Evolutionary conservation across 2,888 invertebrate genomes (phyloP).

Genomic region (Cenopis cana): DNA sequence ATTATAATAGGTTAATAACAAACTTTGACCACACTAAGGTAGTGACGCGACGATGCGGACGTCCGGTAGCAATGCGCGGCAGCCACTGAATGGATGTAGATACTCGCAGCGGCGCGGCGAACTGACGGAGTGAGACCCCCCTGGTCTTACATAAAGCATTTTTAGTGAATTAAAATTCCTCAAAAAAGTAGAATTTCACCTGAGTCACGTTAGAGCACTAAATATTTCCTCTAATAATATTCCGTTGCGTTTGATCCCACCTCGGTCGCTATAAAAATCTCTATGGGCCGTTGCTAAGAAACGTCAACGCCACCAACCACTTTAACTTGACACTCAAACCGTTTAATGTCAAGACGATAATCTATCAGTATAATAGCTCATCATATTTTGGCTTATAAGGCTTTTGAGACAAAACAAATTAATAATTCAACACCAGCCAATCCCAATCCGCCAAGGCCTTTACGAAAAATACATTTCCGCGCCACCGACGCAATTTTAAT

Average conservation of each 20-base stretch:
- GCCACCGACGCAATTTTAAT: too few relatives aligned
- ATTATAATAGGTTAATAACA: too few relatives aligned
- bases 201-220: constrained; percentile 45
- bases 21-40: too few relatives aligned
- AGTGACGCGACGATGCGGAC: too few relatives aligned
- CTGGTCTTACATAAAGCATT: too few relatives aligned
- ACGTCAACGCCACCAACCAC: constrained; percentile 49
- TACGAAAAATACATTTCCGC: constrained; percentile 37
- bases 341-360: constrained; percentile 6
- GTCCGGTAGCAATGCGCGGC: too few relatives aligned
- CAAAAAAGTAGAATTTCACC: background rate
- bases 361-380: constrained; percentile 45
- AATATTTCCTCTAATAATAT: constrained; percentile 50
- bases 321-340: constrained; percentile 4
- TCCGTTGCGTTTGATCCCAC: constrained; percentile 59
- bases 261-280: constrained; percentile 47
- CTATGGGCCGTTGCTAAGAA: constrained; percentile 54
- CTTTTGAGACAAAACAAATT: constrained; percentile 64
- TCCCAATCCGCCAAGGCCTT: constrained; percentile 24
- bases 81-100: too few relatives aligned
- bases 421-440: constrained; percentile 60
- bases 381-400: constrained; percentile 53
- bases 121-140: too few relatives aligned
- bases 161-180: background rate
- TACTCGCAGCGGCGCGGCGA: too few relatives aligned